A percentile compares a stretch with the other conserved stretches of the same genome.
Evolutionary conservation across 2,797 vertebrate species (phyloP).

Genomic region (Ambastaia sidthimunki): DNA sequence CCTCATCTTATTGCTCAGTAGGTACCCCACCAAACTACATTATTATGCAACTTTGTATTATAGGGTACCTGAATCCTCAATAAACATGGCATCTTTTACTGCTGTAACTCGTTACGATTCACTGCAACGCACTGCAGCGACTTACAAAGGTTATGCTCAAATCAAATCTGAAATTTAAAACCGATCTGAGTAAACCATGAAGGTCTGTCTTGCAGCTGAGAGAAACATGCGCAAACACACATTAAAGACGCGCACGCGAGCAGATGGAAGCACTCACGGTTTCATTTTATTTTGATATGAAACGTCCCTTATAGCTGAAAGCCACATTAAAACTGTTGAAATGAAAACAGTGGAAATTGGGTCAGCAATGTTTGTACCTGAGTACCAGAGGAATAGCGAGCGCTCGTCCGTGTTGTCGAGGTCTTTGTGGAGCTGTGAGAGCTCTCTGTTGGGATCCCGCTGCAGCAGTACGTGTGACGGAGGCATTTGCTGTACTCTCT

Average conservation of each 20-base stretch:
- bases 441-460: conserved; percentile 90
- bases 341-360: conserved; percentile 52
- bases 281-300: conserved; percentile 19
- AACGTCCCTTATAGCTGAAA: conserved; percentile 35
- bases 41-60: neutral
- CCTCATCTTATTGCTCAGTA: too few species aligned
- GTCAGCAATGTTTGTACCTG: conserved; percentile 82
- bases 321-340: conserved; percentile 2
- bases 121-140: neutral
- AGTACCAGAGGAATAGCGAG: conserved; percentile 97
- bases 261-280: conserved; percentile 11
- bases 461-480: conserved; percentile 95
- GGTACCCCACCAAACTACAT: neutral
- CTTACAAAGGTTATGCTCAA: neutral
- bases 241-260: neutral
- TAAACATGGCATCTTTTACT: neutral
- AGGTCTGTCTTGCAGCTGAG: neutral
- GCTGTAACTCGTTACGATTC: neutral
- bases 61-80: neutral
- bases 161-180: conserved; percentile 6
- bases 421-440: conserved; percentile 95
- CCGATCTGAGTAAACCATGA: too few species aligned
- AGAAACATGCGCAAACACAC: conserved; percentile 59
- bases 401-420: conserved; percentile 92
- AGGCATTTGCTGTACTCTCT: conserved; percentile 98